phyloP scores from a whole-genome alignment of 1,140 invertebrate species.

The Scaptomyza graminum region DNA sequence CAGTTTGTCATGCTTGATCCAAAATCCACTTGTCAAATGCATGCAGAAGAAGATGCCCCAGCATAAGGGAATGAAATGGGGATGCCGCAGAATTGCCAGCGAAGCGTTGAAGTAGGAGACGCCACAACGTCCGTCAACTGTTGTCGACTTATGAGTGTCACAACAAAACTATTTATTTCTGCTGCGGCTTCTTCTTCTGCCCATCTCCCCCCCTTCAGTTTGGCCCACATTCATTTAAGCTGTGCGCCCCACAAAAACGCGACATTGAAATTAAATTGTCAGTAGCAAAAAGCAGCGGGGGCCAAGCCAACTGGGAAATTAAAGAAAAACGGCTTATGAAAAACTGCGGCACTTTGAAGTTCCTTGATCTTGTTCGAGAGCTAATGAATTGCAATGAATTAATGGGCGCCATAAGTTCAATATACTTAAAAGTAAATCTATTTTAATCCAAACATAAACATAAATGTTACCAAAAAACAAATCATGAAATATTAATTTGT shows the following conservation, averaged over 20 bases:
- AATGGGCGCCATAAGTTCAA: conserved; percentile 10
- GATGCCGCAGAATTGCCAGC: conserved; percentile 23
- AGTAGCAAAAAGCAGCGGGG: conserved; percentile 9
- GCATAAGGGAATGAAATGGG: neutral
- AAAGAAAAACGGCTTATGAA: conserved; percentile 24
- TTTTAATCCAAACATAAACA: neutral
- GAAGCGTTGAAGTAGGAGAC: conserved; percentile 33
- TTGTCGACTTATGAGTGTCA: conserved; percentile 49
- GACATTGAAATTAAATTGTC: conserved; percentile 54
- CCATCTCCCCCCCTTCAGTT: neutral
- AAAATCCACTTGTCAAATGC: conserved; percentile 50
- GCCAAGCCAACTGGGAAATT: neutral
- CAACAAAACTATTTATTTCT: conserved; percentile 52
- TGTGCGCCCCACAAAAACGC: conserved; percentile 12
- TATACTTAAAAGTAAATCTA: neutral
- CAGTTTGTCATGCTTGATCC: conserved; percentile 17
- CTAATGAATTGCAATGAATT: conserved; percentile 33
- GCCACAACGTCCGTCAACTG: conserved; percentile 14
- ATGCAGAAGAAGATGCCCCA: neutral
- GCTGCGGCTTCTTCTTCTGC: neutral
- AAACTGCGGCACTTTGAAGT: conserved; percentile 17
- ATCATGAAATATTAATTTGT: no score
- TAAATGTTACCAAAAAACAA: no score
- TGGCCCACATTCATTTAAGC: neutral
- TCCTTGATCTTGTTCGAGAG: conserved; percentile 2